These are phyloP conservation scores for Manis javanica DNA, from an alignment of 2,797 vertebrate genomes.

Conservation along the genomic window DNA sequence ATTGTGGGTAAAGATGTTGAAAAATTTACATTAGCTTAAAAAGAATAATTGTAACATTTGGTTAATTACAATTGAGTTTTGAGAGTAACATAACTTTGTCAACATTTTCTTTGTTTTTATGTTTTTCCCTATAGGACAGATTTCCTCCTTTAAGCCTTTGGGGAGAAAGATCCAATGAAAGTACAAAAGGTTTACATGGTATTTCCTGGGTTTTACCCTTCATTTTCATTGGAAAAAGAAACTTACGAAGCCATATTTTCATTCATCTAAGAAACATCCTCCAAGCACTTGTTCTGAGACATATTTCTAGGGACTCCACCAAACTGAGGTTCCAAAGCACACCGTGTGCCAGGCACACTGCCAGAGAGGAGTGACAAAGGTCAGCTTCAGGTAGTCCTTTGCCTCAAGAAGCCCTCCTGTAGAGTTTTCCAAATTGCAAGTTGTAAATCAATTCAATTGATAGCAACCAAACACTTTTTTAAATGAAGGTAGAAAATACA, in stretches of 20 bases:
- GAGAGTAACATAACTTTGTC: background rate
- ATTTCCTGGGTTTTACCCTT: background rate
- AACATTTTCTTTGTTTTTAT: background rate
- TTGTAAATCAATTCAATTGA: background rate
- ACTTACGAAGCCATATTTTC: background rate
- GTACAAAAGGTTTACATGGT: background rate
- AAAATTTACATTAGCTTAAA: background rate
- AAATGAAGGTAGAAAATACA: background rate
- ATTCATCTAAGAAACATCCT: background rate
- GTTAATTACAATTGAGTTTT: conserved; percentile 31
- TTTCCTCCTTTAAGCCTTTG: background rate
- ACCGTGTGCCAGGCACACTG: background rate
- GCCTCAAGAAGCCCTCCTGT: background rate
- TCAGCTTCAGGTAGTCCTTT: background rate
- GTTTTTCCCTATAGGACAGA: background rate
- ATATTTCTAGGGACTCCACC: background rate
- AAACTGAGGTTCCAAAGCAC: too few relatives aligned
- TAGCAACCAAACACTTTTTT: background rate
- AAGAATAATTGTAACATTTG: background rate
- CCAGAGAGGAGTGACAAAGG: background rate
- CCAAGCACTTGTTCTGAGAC: background rate
- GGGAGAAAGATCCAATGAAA: background rate
- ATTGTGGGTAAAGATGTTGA: background rate
- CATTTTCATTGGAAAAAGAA: conserved; percentile 21
- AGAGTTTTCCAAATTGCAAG: background rate